phyloP scores from a whole-genome alignment of 2,113 vertebrate genomes.

The Erythrocercus mccallii region DNA sequence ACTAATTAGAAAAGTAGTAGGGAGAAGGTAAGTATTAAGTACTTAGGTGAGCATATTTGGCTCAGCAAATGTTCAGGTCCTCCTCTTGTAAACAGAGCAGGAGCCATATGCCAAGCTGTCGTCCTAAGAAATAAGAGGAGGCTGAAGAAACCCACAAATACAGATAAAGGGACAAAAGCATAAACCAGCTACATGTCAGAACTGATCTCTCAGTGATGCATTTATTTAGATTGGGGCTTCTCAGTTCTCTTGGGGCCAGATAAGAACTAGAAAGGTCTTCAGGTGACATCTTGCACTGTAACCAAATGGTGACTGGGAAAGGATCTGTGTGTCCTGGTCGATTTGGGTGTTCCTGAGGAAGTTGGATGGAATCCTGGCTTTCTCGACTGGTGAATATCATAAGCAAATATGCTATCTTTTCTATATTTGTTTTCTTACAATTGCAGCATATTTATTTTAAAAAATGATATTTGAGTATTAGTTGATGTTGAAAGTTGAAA shows the following conservation, averaged over 20 bases:
- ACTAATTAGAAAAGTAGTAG: background rate
- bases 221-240: background rate
- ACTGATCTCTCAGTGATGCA: background rate
- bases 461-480: background rate
- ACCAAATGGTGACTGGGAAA: background rate
- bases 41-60: slow-evolving; percentile 14
- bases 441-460: background rate
- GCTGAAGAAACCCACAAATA: background rate
- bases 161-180: background rate
- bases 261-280: background rate
- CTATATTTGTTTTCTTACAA: background rate
- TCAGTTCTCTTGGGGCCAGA: background rate
- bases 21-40: slow-evolving; percentile 14
- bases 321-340: background rate
- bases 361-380: slow-evolving; percentile 53
- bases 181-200: background rate
- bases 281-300: background rate
- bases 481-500: background rate
- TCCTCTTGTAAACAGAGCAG: background rate
- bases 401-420: background rate
- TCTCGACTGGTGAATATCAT: slow-evolving; percentile 55
- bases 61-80: slow-evolving; percentile 13
- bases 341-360: background rate
- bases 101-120: background rate
- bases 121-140: background rate